Conservation (phyloP, 2,113 vertebrate genomes). For the Spilogale gracilis region DNA sequence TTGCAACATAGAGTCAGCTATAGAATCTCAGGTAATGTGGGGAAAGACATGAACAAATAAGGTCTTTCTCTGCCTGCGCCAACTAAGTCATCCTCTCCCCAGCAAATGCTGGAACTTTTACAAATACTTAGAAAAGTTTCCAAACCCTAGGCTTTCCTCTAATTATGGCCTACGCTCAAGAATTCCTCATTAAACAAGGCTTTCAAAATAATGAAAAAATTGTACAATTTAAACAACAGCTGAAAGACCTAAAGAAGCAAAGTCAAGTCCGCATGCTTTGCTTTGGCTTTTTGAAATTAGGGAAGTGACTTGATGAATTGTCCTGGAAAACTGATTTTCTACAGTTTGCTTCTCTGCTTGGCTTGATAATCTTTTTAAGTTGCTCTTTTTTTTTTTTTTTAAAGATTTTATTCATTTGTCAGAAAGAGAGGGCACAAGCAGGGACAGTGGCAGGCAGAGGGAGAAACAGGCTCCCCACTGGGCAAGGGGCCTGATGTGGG, state of each 20-base stretch:
- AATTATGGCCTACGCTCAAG: neutral
- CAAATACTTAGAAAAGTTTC: neutral
- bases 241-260: slow-evolving; percentile 84
- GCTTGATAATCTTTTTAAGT: slow-evolving; percentile 57
- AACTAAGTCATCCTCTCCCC: neutral
- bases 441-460: neutral
- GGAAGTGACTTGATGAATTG: neutral
- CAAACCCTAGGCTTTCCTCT: slow-evolving; percentile 31
- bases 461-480: neutral
- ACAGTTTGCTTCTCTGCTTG: slow-evolving; percentile 64
- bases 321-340: slow-evolving; percentile 39
- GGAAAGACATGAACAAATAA: neutral
- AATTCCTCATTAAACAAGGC: slow-evolving; percentile 28
- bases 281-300: slow-evolving; percentile 58
- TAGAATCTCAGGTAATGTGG: neutral
- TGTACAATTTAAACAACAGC: slow-evolving; percentile 83
- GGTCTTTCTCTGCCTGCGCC: neutral
- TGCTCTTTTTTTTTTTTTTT: slow-evolving; percentile 15
- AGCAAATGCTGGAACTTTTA: neutral
- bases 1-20: neutral
- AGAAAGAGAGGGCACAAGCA: neutral
- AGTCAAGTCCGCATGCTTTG: slow-evolving; percentile 82
- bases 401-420: neutral
- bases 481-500: neutral
- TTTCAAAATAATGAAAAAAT: slow-evolving; percentile 83